Evolutionary conservation across 2,797 vertebrate genomes (phyloP).

Genomic region (Tiaroga cobitis): DNA sequence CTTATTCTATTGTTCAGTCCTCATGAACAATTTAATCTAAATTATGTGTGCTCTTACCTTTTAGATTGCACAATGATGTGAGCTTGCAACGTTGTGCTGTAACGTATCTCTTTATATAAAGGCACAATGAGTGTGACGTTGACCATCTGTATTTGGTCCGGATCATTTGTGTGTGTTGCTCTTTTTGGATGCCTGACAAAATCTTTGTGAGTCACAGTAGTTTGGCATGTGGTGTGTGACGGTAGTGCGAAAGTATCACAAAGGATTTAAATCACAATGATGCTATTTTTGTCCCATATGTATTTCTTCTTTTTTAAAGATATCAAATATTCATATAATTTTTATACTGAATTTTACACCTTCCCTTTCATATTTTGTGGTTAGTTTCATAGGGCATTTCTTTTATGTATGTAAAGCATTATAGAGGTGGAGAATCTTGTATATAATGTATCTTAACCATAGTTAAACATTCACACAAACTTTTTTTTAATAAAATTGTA

Average conservation of each 20-base stretch:
- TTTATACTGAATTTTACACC: not conserved
- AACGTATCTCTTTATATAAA: conserved; percentile 49
- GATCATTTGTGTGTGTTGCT: conserved; percentile 20
- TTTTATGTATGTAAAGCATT: not conserved
- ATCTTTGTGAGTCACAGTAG: not conserved
- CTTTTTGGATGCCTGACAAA: conserved; percentile 40
- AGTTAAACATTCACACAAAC: not conserved
- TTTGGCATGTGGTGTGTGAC: conserved; percentile 15
- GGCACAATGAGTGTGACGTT: conserved; percentile 48
- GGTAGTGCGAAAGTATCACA: not conserved
- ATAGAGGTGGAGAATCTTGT: not conserved
- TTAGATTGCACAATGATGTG: conserved; percentile 36
- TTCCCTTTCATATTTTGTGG: not conserved
- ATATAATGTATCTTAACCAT: not conserved
- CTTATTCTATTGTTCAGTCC: not conserved
- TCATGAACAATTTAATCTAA: not conserved
- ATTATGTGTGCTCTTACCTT: conserved; percentile 46
- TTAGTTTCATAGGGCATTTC: not conserved
- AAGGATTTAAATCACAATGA: conserved; percentile 21
- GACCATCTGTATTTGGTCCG: conserved; percentile 52
- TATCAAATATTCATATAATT: not conserved
- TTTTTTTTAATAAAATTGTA: not conserved
- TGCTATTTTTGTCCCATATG: not conserved
- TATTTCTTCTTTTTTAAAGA: not conserved
- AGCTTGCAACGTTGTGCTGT: conserved; percentile 18